A percentile compares a stretch with the other conserved stretches of the same genome.
Evolutionary conservation across 2,888 invertebrate genomes (phyloP).

Genomic region (Alcis repandata): DNA sequence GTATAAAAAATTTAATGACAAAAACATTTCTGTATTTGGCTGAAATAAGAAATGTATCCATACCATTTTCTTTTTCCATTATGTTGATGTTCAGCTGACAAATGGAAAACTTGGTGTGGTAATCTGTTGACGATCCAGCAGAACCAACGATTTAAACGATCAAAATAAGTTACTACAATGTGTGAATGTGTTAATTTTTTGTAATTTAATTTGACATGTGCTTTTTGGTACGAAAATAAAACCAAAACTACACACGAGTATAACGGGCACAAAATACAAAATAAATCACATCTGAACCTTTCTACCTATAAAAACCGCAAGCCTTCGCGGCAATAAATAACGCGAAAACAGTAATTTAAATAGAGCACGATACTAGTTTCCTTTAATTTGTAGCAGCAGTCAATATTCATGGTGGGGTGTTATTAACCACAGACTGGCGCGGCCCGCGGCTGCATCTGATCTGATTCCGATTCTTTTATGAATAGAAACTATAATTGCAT

Average conservation of each 20-base stretch:
- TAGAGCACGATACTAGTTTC: slow-evolving; percentile 73
- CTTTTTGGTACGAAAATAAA: no score
- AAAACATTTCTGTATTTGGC: background rate
- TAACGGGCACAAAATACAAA: background rate
- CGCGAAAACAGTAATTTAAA: slow-evolving; percentile 73
- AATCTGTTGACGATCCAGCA: no score
- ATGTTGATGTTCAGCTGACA: no score
- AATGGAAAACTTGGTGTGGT: no score
- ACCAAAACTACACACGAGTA: background rate
- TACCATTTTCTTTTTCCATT: no score
- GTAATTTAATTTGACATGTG: no score
- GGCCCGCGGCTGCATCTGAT: slow-evolving; percentile 75
- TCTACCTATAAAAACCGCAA: slow-evolving; percentile 39
- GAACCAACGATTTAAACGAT: no score
- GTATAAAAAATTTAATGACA: no score
- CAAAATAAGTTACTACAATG: no score
- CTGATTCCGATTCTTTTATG: slow-evolving; percentile 82
- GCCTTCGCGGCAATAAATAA: slow-evolving; percentile 56
- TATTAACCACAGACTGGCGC: slow-evolving; percentile 74
- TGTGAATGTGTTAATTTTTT: no score
- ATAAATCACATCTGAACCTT: slow-evolving; percentile 6
- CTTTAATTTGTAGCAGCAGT: slow-evolving; percentile 81
- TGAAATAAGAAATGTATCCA: no score
- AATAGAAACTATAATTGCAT: slow-evolving; percentile 79
- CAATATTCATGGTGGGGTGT: slow-evolving; percentile 77